These are phyloP conservation scores for Sylvia borin DNA, from an alignment of 2,797 vertebrate genomes.

Conservation along the genomic window DNA sequence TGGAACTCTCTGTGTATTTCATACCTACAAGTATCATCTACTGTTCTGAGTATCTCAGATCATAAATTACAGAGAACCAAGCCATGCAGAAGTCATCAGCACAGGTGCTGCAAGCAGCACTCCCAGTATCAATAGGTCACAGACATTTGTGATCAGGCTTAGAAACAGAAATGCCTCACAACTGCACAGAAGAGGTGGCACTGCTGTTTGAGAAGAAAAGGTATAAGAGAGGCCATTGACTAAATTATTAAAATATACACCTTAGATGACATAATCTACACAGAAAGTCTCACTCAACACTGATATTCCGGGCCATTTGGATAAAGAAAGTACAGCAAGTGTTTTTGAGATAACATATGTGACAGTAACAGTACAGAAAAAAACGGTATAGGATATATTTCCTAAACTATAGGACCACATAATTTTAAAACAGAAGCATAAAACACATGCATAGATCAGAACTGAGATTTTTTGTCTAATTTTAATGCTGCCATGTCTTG, in stretches of 20 bases:
- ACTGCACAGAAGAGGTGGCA: background rate
- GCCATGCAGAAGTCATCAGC: background rate
- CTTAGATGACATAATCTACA: background rate
- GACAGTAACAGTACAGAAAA: background rate
- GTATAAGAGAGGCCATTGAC: background rate
- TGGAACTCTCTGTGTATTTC: background rate
- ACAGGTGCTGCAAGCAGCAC: background rate
- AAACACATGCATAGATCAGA: background rate
- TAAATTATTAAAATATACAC: constrained; percentile 1
- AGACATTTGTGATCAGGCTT: background rate
- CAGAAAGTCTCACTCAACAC: background rate
- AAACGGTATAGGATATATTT: background rate
- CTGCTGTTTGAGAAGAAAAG: background rate
- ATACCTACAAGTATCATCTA: background rate
- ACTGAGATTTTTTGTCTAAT: background rate
- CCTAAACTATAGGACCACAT: background rate
- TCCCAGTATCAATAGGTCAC: background rate
- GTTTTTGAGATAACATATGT: background rate
- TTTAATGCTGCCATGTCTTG: background rate
- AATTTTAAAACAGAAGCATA: background rate
- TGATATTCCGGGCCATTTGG: background rate
- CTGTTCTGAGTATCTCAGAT: background rate
- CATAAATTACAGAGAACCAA: background rate
- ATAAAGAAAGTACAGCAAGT: background rate
- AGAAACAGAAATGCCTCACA: background rate